These are phyloP conservation scores for Diadema setosum DNA, from an alignment of 35 echinoderm and acorn worm genomes.

Conservation along the genomic window DNA sequence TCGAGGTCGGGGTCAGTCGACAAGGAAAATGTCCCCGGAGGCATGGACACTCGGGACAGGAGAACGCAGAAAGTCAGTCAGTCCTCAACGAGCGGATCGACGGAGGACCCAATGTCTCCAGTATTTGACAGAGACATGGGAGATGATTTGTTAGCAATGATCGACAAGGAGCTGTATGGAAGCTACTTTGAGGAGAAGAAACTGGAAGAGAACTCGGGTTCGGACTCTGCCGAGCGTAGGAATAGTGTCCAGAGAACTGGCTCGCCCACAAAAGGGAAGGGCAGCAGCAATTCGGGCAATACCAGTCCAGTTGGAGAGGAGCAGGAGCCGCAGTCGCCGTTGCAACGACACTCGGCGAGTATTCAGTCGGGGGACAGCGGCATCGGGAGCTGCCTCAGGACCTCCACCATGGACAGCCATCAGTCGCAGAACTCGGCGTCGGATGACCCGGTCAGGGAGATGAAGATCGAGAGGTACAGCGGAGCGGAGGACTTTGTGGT, in stretches of 20 bases:
- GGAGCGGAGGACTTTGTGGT: constrained; percentile 69
- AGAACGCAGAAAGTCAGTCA: background rate
- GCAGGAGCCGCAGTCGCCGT: background rate
- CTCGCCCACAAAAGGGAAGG: background rate
- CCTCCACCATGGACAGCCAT: background rate
- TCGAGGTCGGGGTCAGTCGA: background rate
- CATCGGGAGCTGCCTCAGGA: background rate
- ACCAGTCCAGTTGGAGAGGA: background rate
- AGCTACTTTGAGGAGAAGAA: constrained; percentile 65
- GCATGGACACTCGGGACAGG: background rate
- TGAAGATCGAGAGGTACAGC: constrained; percentile 7
- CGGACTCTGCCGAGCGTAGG: background rate
- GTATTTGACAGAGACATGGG: too few relatives aligned
- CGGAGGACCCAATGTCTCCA: background rate
- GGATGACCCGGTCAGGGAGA: background rate
- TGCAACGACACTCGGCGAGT: background rate
- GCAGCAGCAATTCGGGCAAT: background rate
- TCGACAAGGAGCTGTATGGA: constrained; percentile 86
- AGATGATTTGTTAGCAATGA: constrained; percentile 84
- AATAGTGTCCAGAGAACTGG: background rate
- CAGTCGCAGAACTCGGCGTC: background rate
- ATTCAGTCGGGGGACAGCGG: background rate
- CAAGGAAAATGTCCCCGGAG: background rate
- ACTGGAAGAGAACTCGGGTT: background rate
- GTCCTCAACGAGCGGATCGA: background rate